Conservation (phyloP, 2,888 invertebrate genomes). For the Eulithis prunata region DNA sequence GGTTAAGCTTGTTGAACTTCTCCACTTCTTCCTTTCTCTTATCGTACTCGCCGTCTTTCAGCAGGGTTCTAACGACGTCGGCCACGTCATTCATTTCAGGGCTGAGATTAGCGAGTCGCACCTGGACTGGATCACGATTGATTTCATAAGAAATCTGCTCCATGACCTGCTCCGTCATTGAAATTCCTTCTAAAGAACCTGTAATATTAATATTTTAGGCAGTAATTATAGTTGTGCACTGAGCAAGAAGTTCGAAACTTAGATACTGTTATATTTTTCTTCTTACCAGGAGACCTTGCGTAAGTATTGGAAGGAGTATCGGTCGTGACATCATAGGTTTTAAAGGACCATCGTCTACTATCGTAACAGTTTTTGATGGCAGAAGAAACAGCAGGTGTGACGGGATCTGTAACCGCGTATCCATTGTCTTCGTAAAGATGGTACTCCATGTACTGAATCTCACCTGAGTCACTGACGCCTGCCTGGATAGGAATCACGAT, state of each 20-base stretch:
- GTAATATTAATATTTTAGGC: constrained; percentile 14
- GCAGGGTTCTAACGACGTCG: constrained; percentile 55
- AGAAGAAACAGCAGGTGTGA: constrained; percentile 55
- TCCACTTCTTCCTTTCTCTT: constrained; percentile 81
- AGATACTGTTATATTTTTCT: not conserved
- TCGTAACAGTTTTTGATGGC: constrained; percentile 86
- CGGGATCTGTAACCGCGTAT: constrained; percentile 79
- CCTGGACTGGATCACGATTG: constrained; percentile 83
- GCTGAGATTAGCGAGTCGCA: constrained; percentile 67
- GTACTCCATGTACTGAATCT: constrained; percentile 86
- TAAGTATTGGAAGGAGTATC: constrained; percentile 87
- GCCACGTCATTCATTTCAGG: constrained; percentile 69
- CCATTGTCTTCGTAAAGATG: constrained; percentile 84
- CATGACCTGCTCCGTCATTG: constrained; percentile 86
- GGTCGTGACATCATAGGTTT: constrained; percentile 78
- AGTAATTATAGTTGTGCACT: too few relatives aligned
- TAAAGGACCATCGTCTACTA: constrained; percentile 68
- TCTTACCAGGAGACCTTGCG: constrained; percentile 87
- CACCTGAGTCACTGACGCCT: constrained; percentile 85
- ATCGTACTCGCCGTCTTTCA: constrained; percentile 78
- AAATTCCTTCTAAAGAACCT: constrained; percentile 87
- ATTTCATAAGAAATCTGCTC: constrained; percentile 85
- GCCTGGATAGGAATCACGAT: constrained; percentile 49
- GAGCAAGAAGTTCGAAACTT: too few relatives aligned
- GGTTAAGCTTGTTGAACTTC: constrained; percentile 86